A percentile compares a stretch with the other conserved stretches of the same genome.
phyloP scores from a whole-genome alignment of 2,113 vertebrate species.

The Daboia siamensis region DNA sequence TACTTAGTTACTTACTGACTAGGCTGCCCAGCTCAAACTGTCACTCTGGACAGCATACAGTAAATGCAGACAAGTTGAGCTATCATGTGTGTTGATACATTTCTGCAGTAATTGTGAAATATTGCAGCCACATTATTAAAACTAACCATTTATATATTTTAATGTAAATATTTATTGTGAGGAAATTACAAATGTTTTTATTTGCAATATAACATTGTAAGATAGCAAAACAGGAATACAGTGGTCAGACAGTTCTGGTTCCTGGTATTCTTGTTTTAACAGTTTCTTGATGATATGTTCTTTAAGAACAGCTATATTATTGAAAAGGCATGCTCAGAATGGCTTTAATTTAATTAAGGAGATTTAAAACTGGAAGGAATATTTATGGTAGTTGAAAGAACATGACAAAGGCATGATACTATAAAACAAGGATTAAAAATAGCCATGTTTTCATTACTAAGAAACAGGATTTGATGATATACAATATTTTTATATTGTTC shows the following conservation, averaged over 20 bases:
- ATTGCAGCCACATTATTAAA: not conserved
- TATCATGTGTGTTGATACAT: not conserved
- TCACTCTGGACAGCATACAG: not conserved
- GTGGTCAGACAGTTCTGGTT: not conserved
- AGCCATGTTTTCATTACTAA: not conserved
- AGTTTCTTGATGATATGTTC: conserved; percentile 1
- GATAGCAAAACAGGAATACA: not conserved
- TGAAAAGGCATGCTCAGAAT: not conserved
- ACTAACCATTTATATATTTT: not conserved
- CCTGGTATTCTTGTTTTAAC: conserved; percentile 26
- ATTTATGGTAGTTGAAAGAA: not conserved
- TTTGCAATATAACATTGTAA: not conserved
- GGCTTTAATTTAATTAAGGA: not conserved
- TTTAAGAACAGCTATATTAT: conserved; percentile 5
- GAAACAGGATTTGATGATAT: not conserved
- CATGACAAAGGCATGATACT: not conserved
- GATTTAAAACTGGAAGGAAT: conserved; percentile 15
- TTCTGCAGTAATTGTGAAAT: not conserved
- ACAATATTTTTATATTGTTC: not conserved
- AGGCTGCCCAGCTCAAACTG: not conserved
- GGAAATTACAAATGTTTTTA: not conserved
- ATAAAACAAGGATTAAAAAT: not conserved
- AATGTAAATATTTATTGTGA: not conserved
- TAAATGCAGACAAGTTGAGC: not conserved
- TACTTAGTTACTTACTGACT: not conserved